Conservation (phyloP, 2,797 vertebrate species). For the Siniperca undulata region DNA sequence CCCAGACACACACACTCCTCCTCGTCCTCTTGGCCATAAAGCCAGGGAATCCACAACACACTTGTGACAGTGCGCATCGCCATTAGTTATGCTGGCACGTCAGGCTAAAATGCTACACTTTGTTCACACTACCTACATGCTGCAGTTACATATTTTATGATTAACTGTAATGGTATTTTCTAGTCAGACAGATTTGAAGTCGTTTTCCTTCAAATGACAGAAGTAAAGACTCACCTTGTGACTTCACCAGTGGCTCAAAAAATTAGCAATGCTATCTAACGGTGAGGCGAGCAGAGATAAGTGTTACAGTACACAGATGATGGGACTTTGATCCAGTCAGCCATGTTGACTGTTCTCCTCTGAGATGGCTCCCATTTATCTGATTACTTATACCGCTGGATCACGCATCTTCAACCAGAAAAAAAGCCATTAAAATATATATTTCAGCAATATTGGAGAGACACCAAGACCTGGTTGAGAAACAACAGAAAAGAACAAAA, state of each 20-base stretch:
- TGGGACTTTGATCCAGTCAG: constrained; percentile 65
- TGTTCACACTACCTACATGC: constrained; percentile 22
- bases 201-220: constrained; percentile 17
- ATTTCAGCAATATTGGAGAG: constrained; percentile 71
- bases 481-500: constrained; percentile 39
- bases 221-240: constrained; percentile 49
- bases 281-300: constrained; percentile 65
- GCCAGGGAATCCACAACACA: constrained; percentile 26
- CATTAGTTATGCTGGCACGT: constrained; percentile 48
- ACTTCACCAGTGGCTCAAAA: constrained; percentile 76
- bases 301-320: constrained; percentile 54
- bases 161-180: constrained; percentile 51
- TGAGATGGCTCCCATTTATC: constrained; percentile 69
- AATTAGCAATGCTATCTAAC: constrained; percentile 78
- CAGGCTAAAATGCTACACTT: constrained; percentile 20
- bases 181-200: constrained; percentile 25
- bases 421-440: constrained; percentile 53
- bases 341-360: constrained; percentile 65
- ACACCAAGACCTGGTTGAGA: constrained; percentile 64
- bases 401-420: constrained; percentile 52
- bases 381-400: constrained; percentile 68
- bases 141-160: constrained; percentile 50
- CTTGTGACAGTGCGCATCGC: constrained; percentile 20
- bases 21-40: constrained; percentile 37
- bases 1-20: constrained; percentile 32